A percentile compares a stretch with the other conserved stretches of the same genome.
These are phyloP conservation scores for Salminus brasiliensis DNA, from an alignment of 2,113 vertebrate genomes.

Conservation along the genomic window DNA sequence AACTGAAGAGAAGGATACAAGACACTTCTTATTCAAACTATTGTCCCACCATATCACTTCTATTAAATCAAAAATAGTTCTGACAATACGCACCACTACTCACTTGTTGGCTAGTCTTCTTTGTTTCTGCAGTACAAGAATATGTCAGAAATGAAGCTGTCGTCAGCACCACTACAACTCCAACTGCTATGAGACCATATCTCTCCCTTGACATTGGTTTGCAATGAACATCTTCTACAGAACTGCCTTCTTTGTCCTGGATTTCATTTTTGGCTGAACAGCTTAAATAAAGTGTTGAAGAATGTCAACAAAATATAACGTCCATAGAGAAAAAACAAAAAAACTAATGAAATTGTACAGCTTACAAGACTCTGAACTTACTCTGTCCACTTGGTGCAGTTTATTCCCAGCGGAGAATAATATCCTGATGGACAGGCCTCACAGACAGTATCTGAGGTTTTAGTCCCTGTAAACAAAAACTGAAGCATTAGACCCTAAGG, in stretches of 20 bases:
- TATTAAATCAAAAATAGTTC: no score
- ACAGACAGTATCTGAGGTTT: slow-evolving; percentile 45
- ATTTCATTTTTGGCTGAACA: background rate
- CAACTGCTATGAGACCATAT: background rate
- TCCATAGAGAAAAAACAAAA: no score
- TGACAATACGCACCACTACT: no score
- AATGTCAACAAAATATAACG: background rate
- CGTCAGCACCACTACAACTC: no score
- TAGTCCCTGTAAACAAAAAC: slow-evolving; percentile 32
- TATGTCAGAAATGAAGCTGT: no score
- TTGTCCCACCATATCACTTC: no score
- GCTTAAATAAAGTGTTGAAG: slow-evolving; percentile 36
- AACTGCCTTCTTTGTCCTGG: slow-evolving; percentile 29
- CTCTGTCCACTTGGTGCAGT: slow-evolving; percentile 52
- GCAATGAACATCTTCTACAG: slow-evolving; percentile 32
- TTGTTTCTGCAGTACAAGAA: no score
- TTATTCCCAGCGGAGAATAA: slow-evolving; percentile 50
- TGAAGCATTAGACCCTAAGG: no score
- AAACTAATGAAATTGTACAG: background rate
- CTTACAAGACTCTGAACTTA: slow-evolving; percentile 4
- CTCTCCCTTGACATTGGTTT: background rate
- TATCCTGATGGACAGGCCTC: slow-evolving; percentile 37
- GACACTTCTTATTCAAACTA: no score
- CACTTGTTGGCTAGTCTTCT: no score
- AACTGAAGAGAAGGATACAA: no score